These are phyloP conservation scores for Bombus affinis DNA, from an alignment of 1,140 invertebrate species.

Conservation along the genomic window DNA sequence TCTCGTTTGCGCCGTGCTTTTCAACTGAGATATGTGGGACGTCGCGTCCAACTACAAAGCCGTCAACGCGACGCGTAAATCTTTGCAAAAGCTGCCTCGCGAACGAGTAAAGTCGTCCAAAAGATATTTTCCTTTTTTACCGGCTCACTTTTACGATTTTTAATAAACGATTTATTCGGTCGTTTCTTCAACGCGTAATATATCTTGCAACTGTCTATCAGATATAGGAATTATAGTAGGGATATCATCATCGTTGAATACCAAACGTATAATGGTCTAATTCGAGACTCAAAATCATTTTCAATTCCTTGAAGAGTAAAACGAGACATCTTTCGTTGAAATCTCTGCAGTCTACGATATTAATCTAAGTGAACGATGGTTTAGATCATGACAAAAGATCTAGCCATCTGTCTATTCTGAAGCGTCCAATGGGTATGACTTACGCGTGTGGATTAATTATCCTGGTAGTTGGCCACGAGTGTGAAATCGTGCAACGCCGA, in stretches of 20 bases:
- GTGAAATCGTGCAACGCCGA: slow-evolving; percentile 55
- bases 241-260: neutral
- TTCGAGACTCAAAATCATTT: neutral
- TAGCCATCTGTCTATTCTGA: slow-evolving; percentile 10
- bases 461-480: slow-evolving; percentile 17
- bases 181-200: too few relatives aligned
- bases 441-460: slow-evolving; percentile 56
- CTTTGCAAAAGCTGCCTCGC: slow-evolving; percentile 45
- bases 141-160: slow-evolving; percentile 16
- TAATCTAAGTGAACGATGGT: neutral
- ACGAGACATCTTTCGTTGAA: neutral
- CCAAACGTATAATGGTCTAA: neutral
- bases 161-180: neutral
- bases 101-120: slow-evolving; percentile 45
- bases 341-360: neutral
- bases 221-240: too few relatives aligned
- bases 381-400: slow-evolving; percentile 33
- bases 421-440: slow-evolving; percentile 36
- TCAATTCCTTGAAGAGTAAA: neutral
- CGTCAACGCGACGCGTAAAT: slow-evolving; percentile 72
- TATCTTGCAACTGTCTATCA: neutral
- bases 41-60: slow-evolving; percentile 74
- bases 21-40: slow-evolving; percentile 66
- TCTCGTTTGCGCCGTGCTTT: slow-evolving; percentile 53
- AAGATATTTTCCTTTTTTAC: slow-evolving; percentile 29